Evolutionary conservation across 2,888 invertebrate species (phyloP).

Genomic region (Ceraclea dissimilis): DNA sequence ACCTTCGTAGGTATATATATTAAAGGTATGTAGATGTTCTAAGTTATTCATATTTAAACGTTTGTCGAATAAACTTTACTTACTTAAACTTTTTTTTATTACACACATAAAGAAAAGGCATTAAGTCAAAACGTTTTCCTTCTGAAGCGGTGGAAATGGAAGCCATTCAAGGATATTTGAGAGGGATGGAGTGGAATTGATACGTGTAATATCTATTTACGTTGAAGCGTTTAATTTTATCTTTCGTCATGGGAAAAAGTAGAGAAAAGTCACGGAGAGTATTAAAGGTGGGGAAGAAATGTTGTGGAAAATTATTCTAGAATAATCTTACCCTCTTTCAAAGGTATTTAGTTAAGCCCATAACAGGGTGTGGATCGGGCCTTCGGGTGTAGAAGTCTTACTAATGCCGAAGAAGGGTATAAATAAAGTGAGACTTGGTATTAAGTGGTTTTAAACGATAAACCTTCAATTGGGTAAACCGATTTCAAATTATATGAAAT

Average conservation of each 20-base stretch:
- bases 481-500: not conserved
- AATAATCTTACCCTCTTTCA: constrained; percentile 17
- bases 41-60: not conserved
- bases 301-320: constrained; percentile 24
- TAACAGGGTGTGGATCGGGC: constrained; percentile 13
- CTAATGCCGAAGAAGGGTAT: constrained; percentile 8
- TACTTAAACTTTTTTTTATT: constrained; percentile 4
- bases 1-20: not conserved
- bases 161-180: not conserved
- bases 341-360: constrained; percentile 18
- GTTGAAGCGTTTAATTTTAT: constrained; percentile 21
- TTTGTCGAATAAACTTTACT: not conserved
- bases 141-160: not conserved
- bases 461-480: constrained; percentile 8
- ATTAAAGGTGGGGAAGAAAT: constrained; percentile 19
- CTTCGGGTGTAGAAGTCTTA: constrained; percentile 13
- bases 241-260: constrained; percentile 20
- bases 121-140: constrained; percentile 3
- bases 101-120: constrained; percentile 3
- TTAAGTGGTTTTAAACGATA: constrained; percentile 10
- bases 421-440: constrained; percentile 10
- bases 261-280: constrained; percentile 12
- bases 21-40: not conserved
- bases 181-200: constrained; percentile 13
- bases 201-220: constrained; percentile 21